Conservation (phyloP, 2,888 invertebrate genomes). For the Agrotis segetum region DNA sequence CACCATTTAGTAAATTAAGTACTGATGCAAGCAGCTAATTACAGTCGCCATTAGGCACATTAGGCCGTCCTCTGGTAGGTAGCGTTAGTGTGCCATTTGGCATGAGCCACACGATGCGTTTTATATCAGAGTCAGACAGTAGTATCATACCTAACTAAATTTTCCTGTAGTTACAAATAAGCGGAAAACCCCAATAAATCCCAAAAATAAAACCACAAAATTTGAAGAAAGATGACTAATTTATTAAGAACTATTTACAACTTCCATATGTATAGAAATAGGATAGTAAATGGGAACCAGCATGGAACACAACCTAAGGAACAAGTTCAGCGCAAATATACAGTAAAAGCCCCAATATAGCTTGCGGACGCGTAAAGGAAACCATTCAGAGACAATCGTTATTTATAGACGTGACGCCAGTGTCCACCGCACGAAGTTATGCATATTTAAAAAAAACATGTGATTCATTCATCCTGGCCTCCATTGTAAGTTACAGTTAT, state of each 20-base stretch:
- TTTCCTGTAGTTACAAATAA: not conserved
- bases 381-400: constrained; percentile 38
- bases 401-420: constrained; percentile 33
- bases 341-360: constrained; percentile 26
- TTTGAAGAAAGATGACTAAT: constrained; percentile 69
- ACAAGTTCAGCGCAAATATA: constrained; percentile 57
- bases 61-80: too few species aligned
- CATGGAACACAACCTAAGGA: constrained; percentile 63
- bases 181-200: not conserved
- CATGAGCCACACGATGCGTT: too few species aligned
- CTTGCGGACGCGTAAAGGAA: constrained; percentile 38
- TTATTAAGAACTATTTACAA: constrained; percentile 82
- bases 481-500: constrained; percentile 5
- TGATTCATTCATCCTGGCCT: constrained; percentile 30
- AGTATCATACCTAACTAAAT: not conserved
- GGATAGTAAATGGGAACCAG: constrained; percentile 49
- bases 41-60: too few species aligned
- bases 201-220: constrained; percentile 52
- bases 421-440: not conserved
- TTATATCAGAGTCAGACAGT: too few species aligned
- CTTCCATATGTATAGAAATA: constrained; percentile 65
- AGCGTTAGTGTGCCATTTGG: too few species aligned
- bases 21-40: too few species aligned
- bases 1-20: too few species aligned
- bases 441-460: constrained; percentile 24